Evolutionary conservation across 2,888 invertebrate genomes (phyloP).

Genomic region (Keiferia lycopersicella): DNA sequence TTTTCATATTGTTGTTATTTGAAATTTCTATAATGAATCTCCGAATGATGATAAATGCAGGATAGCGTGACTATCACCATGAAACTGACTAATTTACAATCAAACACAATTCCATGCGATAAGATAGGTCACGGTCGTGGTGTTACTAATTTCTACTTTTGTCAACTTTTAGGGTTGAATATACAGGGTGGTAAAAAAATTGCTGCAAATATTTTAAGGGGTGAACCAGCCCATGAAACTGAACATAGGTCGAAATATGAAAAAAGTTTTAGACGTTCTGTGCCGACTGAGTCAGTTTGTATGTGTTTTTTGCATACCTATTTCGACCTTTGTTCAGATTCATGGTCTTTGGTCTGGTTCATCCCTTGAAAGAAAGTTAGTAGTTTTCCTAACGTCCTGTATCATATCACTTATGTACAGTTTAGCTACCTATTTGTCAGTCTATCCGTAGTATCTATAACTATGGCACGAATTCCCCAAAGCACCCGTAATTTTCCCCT

Average conservation of each 20-base stretch:
- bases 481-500: conserved; percentile 4
- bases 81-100: conserved; percentile 3
- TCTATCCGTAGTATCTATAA: neutral
- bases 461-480: neutral
- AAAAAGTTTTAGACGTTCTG: too few relatives aligned
- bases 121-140: neutral
- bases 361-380: too few relatives aligned
- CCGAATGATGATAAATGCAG: neutral
- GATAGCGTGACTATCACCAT: neutral
- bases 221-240: too few relatives aligned
- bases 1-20: neutral
- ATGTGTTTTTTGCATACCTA: too few relatives aligned
- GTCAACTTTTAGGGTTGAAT: neutral
- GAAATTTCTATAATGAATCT: neutral
- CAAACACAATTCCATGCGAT: neutral
- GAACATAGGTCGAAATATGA: too few relatives aligned
- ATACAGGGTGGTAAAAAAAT: neutral
- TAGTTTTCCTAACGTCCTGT: too few relatives aligned
- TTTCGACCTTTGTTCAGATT: too few relatives aligned
- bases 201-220: too few relatives aligned
- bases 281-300: too few relatives aligned
- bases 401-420: too few relatives aligned
- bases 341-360: too few relatives aligned
- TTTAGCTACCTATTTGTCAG: too few relatives aligned
- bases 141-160: neutral